A percentile compares a stretch with the other conserved stretches of the same genome.
Evolutionary conservation across 2,888 invertebrate genomes (phyloP).

Genomic region (Calliscelio sp.): DNA sequence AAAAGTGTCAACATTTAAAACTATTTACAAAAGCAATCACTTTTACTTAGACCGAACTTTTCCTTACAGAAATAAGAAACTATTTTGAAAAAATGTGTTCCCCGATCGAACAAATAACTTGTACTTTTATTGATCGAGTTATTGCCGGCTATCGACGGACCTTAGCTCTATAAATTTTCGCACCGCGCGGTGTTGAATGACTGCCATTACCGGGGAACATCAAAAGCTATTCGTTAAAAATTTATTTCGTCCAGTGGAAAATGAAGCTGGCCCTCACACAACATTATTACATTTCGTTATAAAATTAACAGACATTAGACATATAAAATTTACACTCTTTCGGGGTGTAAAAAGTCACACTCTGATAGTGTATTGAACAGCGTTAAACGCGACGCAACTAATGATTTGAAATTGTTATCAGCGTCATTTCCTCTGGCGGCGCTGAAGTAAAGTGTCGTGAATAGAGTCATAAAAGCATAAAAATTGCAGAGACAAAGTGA

Average conservation of each 20-base stretch:
- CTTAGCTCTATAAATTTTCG: too few species aligned
- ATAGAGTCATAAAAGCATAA: slow-evolving; percentile 71
- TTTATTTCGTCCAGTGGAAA: background rate
- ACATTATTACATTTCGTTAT: background rate
- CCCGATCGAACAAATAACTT: too few species aligned
- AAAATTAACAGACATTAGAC: background rate
- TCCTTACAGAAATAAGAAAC: too few species aligned
- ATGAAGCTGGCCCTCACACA: background rate
- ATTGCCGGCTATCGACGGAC: too few species aligned
- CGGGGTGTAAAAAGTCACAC: background rate
- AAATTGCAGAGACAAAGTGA: slow-evolving; percentile 71
- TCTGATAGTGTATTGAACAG: slow-evolving; percentile 16
- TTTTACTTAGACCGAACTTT: too few species aligned
- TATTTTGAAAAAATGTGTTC: too few species aligned
- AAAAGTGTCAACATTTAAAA: too few species aligned
- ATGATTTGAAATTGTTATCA: slow-evolving; percentile 57
- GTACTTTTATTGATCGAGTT: too few species aligned
- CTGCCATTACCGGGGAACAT: background rate
- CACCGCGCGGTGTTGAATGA: background rate
- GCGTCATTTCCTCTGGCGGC: slow-evolving; percentile 59
- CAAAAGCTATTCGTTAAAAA: slow-evolving; percentile 5
- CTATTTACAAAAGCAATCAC: too few species aligned
- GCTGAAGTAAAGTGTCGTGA: slow-evolving; percentile 62
- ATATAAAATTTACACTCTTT: slow-evolving; percentile 14
- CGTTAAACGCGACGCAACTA: slow-evolving; percentile 33